Evolutionary conservation across 2,113 vertebrate genomes (phyloP).

Genomic region (crab-eating macaque (Macaca fascicularis)): T2T-MFA8v1.1 NC_088381.1:142613501-142614000

Average conservation of each 20-base stretch:
- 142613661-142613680: conserved; percentile 37
- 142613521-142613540: conserved; percentile 32
- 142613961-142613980: conserved; percentile 98
- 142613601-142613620: conserved; percentile 43
- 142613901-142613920: conserved; percentile 97
- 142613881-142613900: conserved; percentile 43
- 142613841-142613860: conserved; percentile 54
- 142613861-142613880: conserved; percentile 51
- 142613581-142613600: conserved; percentile 23
- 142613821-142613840: neutral
- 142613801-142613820: conserved; percentile 71
- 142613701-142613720: conserved; percentile 56
- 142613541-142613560: conserved; percentile 61
- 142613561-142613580: conserved; percentile 66
- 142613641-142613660: conserved; percentile 56
- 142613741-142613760: conserved; percentile 45
- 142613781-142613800: conserved; percentile 76
- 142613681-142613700: conserved; percentile 48
- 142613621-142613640: conserved; percentile 60
- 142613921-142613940: conserved; percentile 99
- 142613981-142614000: conserved; percentile 99
- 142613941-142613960: conserved; percentile 99
- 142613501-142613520: neutral
- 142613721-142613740: conserved; percentile 52
- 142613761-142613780: conserved; percentile 70